These are phyloP conservation scores for Harlomillsia oculata DNA, from an alignment of 1,140 invertebrate genomes.

Conservation along the genomic window DNA sequence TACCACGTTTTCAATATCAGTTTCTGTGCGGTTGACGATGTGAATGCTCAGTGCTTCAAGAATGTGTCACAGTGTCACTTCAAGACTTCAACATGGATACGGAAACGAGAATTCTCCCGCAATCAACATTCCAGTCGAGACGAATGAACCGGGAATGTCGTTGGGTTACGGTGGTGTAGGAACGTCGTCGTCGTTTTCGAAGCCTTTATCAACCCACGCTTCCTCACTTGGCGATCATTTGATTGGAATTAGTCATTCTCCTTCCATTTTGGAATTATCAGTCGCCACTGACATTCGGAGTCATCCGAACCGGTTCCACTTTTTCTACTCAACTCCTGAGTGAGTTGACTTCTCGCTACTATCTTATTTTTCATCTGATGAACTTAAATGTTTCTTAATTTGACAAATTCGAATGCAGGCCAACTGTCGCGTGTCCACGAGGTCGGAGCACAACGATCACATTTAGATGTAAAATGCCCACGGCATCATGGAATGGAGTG, in stretches of 20 bases:
- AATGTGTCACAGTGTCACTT: too few relatives aligned
- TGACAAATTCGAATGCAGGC: constrained; percentile 37
- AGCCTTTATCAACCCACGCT: constrained; percentile 44
- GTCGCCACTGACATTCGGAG: constrained; percentile 39
- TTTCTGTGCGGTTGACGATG: constrained; percentile 46
- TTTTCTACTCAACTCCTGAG: constrained; percentile 43
- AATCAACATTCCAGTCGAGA: neutral
- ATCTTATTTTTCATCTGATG: neutral
- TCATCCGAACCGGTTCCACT: constrained; percentile 40
- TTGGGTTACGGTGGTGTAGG: constrained; percentile 41
- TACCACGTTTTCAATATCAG: constrained; percentile 51
- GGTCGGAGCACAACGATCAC: constrained; percentile 50
- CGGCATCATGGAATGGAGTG: constrained; percentile 39
- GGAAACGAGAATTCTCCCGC: constrained; percentile 18
- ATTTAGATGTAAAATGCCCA: constrained; percentile 41
- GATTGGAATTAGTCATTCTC: constrained; percentile 41
- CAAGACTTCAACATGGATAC: constrained; percentile 34
- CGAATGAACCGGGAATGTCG: constrained; percentile 37
- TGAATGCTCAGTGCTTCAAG: constrained; percentile 40
- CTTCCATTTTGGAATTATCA: constrained; percentile 37
- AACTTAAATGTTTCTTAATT: constrained; percentile 7
- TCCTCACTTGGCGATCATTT: constrained; percentile 47
- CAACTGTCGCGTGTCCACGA: constrained; percentile 46
- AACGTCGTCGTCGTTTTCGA: constrained; percentile 6
- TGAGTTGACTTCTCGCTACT: constrained; percentile 39